Conservation (phyloP, 2,888 invertebrate genomes). For the Chaitophorus viminalis region DNA sequence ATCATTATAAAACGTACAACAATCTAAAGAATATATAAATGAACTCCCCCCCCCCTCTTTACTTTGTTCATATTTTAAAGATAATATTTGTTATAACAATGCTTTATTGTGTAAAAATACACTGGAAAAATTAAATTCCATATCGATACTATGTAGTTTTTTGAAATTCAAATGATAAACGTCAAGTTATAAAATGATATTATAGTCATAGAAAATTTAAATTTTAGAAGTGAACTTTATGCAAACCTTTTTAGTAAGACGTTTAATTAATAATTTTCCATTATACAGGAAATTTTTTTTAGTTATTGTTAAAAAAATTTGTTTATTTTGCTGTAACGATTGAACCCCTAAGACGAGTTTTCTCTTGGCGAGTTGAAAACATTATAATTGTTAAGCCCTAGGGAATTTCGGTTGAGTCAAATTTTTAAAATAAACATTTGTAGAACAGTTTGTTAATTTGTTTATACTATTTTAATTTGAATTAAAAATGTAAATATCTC, state of each 20-base stretch:
- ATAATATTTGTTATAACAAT: neutral
- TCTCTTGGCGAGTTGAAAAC: neutral
- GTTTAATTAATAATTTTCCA: slow-evolving; percentile 17
- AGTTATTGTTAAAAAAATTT: slow-evolving; percentile 6
- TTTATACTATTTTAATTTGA: slow-evolving; percentile 8
- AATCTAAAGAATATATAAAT: neutral
- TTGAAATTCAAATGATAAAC: neutral
- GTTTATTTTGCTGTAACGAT: neutral
- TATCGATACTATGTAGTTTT: neutral
- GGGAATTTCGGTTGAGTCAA: slow-evolving; percentile 30
- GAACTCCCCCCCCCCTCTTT: too few species aligned
- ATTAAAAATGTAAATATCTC: slow-evolving; percentile 11
- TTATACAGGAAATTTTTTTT: neutral
- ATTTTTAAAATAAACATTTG: slow-evolving; percentile 22
- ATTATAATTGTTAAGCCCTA: neutral
- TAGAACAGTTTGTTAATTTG: slow-evolving; percentile 24
- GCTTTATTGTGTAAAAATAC: too few species aligned
- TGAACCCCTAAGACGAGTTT: neutral
- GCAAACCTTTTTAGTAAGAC: neutral
- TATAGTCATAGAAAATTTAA: neutral
- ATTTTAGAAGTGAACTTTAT: neutral
- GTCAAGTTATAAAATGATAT: too few species aligned
- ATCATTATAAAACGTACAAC: neutral
- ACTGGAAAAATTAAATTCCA: neutral
- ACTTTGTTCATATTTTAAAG: neutral